Base-by-base conservation (phyloP, 2,113 vertebrate species). In the Enhydra lutris region DNA sequence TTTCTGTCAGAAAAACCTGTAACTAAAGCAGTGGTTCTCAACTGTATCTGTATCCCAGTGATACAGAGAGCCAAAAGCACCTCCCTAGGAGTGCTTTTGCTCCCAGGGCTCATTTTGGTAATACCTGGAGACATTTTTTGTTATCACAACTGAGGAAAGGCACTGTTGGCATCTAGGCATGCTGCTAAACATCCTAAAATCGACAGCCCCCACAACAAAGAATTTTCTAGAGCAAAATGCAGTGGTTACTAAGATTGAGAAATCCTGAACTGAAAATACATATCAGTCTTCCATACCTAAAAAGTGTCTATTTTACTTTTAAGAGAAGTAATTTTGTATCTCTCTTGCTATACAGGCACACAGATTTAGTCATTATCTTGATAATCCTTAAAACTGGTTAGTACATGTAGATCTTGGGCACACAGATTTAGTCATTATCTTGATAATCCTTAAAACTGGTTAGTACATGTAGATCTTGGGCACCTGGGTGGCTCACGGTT, bases 1-100 rank as follows among this genome's bases (percentile, higher is more conserved):
- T 89, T 91, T 96, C 34, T 85, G 71, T 61, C 39, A 80, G 85
- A 91, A 96, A 96, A 95, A 79, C 47, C 29, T 88, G 18, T 94
- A 67, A 7, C 74, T 65, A 89, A 88, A 95, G 29, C 61, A 79
- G 45, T 76, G 73, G 5, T 92, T 90, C 55, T 90, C 31, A 92
- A 3, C 11, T 34, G 31, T 67, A 7, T 67, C 63, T 67, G 14
- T 67, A 31, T 67, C 31, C 63, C 15, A 17, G 29, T 34, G 63
- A 67, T 67, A 67, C 14, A 67, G 15, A 34, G 15, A 67, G 14
- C 31, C 63, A 67, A 67, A 67, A 17, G 63, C 29, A 31, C 63
- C 24, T 26, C 59, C 59, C 1, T 47, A 7, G 12, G 6, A 47
- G 7, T 91, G 29, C 65, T 73, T 95, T 57, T 96, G 14, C 18